Base-by-base conservation (phyloP, 2,888 invertebrate genomes). In the Chrysina gloriosa region DNA sequence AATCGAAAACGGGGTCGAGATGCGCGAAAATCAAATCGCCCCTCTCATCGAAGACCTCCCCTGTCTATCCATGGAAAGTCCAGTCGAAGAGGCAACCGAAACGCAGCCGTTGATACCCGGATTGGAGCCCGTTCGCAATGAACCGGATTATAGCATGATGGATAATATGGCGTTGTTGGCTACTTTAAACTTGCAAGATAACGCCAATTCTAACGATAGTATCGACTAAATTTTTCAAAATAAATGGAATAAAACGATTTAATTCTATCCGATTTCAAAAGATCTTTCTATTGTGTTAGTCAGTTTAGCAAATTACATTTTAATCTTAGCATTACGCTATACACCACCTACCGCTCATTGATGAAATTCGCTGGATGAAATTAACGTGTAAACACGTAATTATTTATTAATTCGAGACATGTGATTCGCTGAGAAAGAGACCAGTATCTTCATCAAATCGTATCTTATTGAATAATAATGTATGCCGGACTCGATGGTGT, bases 91-190 rank as follows among this genome's bases (percentile, higher is more conserved):
- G 9, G 45, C 47, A 64, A 23, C 48, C 2, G 72, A 75, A 58
- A 61, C 67, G 19, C 69, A 73, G 47, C 69, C 71, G 1, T 29
- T 77, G 11, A 72, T 75, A 69, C 68, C 77, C 65, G 73, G 64
- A 69, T 68, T 79, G 64, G 69, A 74, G 68, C 61, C 69, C 16
- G 68, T 64, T 2, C 72, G 73, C 52, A 54, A 71, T 7, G 84
- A 84, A 74, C 83, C 82, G 2, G 82, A 84, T 73, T 84, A 83
- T 65, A 80, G 79, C 63, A 77, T 75, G 45, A 83, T 84, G 83
- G 84, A 84, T 73, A 84, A 83, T 70, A 71, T 83, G 52, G 82
- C 83, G 0, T 73, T 84, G 27, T 73, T 84, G 19, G 77, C 81
- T 6, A 79, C 82, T 3, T 72, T 84, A 16, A 81, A 81, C 69